Evolutionary conservation across 2,797 vertebrate genomes (phyloP).

Genomic region (Gymnoscopelus microlampas): DNA sequence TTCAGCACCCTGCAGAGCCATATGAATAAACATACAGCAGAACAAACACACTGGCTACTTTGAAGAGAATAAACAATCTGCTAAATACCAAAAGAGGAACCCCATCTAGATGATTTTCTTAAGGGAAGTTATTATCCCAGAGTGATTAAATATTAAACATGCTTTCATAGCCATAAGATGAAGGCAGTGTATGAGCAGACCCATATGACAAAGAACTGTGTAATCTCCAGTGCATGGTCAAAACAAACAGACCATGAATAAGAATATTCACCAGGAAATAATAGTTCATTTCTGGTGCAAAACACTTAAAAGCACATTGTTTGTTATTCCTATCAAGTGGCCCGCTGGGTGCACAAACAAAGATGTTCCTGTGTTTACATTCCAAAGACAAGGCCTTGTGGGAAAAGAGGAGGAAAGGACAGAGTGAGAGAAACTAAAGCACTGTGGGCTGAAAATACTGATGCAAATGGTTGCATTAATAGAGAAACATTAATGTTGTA

Average conservation of each 20-base stretch:
- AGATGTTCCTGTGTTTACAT: constrained; percentile 29
- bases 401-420: constrained; percentile 25
- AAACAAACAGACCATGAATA: constrained; percentile 51
- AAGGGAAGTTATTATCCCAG: constrained; percentile 47
- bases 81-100: constrained; percentile 29
- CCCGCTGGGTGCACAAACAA: constrained; percentile 26
- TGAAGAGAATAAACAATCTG: neutral
- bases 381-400: constrained; percentile 23
- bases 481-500: no score
- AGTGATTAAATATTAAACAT: constrained; percentile 67
- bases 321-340: constrained; percentile 17
- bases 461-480: no score
- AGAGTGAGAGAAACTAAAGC: constrained; percentile 29
- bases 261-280: constrained; percentile 46
- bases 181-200: constrained; percentile 32
- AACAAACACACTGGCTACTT: neutral
- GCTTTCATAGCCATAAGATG: constrained; percentile 47
- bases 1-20: no score
- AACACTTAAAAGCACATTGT: constrained; percentile 48
- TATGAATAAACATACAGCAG: neutral
- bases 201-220: constrained; percentile 46
- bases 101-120: constrained; percentile 32
- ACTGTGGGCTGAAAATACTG: no score
- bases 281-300: constrained; percentile 1
- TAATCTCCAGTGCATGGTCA: constrained; percentile 49